Evolutionary conservation across 1,140 invertebrate species (phyloP).

Genomic region (Scylla paramamosain): DNA sequence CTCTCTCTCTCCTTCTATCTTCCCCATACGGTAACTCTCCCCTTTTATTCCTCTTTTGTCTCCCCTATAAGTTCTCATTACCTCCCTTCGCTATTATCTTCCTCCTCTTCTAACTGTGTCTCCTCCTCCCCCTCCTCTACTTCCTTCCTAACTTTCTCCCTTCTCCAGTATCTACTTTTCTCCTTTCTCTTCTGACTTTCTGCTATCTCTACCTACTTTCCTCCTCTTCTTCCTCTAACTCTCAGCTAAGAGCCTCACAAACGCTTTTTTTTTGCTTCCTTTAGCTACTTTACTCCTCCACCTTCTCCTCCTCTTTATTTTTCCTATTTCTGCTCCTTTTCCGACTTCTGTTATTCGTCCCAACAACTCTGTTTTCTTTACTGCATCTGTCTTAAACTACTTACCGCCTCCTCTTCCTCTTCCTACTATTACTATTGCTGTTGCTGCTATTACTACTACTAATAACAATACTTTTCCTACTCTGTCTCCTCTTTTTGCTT

Average conservation of each 20-base stretch:
- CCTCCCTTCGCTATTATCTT: not conserved
- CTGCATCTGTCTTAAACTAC: not conserved
- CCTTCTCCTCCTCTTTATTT: not conserved
- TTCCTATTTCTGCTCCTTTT: not conserved
- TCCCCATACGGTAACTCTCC: not conserved
- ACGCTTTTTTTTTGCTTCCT: not conserved
- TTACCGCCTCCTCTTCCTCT: not conserved
- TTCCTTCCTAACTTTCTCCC: not conserved
- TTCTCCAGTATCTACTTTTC: not conserved
- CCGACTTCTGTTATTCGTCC: not conserved
- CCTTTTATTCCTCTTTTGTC: not conserved
- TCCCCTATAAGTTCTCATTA: not conserved
- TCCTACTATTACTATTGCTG: not conserved
- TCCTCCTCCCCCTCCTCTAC: not conserved
- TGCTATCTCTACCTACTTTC: not conserved
- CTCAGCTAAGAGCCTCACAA: too few species aligned
- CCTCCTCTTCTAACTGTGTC: not conserved
- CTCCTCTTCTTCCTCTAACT: not conserved
- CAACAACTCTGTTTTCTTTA: not conserved
- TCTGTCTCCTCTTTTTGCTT: not conserved
- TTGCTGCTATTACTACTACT: not conserved
- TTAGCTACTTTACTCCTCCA: not conserved
- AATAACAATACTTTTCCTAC: not conserved
- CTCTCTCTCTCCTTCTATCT: constrained; percentile 4
- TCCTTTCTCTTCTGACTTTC: not conserved